Evolutionary conservation across 2,797 vertebrate species (phyloP), one percentile per base, ranked within the genome.

Genomic region (Apodemus agrarius): DNA sequence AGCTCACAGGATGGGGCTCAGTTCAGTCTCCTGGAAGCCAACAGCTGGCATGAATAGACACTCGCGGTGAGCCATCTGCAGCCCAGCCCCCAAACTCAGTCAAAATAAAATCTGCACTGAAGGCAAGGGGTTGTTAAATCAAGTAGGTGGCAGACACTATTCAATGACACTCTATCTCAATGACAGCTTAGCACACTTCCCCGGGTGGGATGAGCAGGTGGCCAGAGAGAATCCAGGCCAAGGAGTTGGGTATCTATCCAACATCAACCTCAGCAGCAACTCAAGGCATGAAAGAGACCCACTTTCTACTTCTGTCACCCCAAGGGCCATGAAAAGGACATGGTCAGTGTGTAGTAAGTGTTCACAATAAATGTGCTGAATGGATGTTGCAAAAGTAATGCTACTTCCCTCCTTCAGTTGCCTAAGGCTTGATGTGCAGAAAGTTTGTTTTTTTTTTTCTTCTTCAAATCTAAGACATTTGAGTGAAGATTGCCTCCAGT

Each of bases 141-240:
- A 97, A 84, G 65, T 83, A 88, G 84, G 95, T 87, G 90, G 72
- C 95, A 96, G 90, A 89, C 80, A 91, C 40, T 80, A 61, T 91
- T 85, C 85, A 90, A 93, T 4, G 69, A 80, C 69, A 67, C 43
- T 86, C 57, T 19, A 91, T 89, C n/a, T 87, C 72, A 40, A 31
- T 59, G 80, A 82, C 88, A 95, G 92, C 54, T 91, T 59, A 76
- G 81, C 69, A 40, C 49, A 61, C 74, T 72, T 43, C 74, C 74
- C 63, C 6, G 65, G n/a, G 93, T 76, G 76, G 57, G 57, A 67
- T 29, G 54, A 96, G 37, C 87, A 96, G 90, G 69, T 94, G 87
- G 86, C 69, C 22, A 3, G 40, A 40, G 90, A 94, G 59, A 96
- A 81, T 59, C 85, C 61, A 67, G 63, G 72, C 9, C 74, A 78